phyloP scores from a whole-genome alignment of 2,888 invertebrate genomes.

The Leucophenga montana region DNA sequence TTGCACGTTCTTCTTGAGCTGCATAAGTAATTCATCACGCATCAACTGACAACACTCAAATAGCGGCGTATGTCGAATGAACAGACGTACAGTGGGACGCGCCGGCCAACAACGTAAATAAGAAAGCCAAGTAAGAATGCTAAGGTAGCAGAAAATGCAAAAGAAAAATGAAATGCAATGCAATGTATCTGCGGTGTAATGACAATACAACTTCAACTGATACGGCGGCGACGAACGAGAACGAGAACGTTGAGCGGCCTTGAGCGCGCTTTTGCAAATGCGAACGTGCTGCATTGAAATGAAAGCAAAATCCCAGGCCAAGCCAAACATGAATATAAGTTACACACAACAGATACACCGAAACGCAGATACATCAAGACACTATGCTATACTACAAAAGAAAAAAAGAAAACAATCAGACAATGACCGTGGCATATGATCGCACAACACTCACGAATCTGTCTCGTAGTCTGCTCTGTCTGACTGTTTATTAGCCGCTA shows the following conservation, averaged over 20 bases:
- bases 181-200: slow-evolving; percentile 3
- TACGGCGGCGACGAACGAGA: slow-evolving; percentile 33
- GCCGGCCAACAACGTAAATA: neutral
- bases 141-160: slow-evolving; percentile 9
- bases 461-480: slow-evolving; percentile 26
- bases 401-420: neutral
- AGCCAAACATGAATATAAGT: slow-evolving; percentile 23
- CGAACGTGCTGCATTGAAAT: slow-evolving; percentile 54
- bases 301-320: slow-evolving; percentile 52
- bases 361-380: neutral
- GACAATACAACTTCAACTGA: slow-evolving; percentile 12
- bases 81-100: too few species aligned
- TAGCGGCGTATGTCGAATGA: too few species aligned
- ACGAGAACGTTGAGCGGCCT: slow-evolving; percentile 51
- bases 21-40: slow-evolving; percentile 24
- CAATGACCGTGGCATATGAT: neutral
- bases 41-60: neutral
- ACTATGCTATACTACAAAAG: neutral
- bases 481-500: slow-evolving; percentile 42
- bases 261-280: slow-evolving; percentile 46
- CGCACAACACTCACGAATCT: slow-evolving; percentile 27
- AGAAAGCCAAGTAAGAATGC: slow-evolving; percentile 8
- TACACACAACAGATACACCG: neutral
- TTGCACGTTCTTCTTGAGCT: slow-evolving; percentile 8
- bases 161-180: slow-evolving; percentile 21